Conservation (phyloP, 2,888 invertebrate species). For the Acronicta leporina region DNA sequence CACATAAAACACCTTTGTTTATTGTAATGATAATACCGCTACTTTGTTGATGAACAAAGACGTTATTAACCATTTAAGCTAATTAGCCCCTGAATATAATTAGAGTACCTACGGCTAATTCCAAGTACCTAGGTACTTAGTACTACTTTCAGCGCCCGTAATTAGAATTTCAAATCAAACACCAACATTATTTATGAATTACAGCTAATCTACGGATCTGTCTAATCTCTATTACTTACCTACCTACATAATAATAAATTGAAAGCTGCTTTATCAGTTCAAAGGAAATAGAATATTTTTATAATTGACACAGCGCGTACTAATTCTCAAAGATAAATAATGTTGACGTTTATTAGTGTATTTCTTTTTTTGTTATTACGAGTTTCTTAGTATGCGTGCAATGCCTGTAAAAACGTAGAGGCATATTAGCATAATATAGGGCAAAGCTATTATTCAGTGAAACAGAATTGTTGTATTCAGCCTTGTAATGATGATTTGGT, state of each 20-base stretch:
- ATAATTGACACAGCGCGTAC: slow-evolving; percentile 6
- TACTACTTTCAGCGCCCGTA: slow-evolving; percentile 14
- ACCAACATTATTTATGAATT: neutral
- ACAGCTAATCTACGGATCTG: slow-evolving; percentile 3
- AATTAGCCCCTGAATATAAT: slow-evolving; percentile 48
- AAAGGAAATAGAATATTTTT: slow-evolving; percentile 14
- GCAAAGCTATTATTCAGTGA: slow-evolving; percentile 15
- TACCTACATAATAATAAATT: slow-evolving; percentile 16
- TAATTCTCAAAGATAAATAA: slow-evolving; percentile 25
- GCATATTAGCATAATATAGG: slow-evolving; percentile 8
- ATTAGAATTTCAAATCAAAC: neutral
- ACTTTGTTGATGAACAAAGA: slow-evolving; percentile 40
- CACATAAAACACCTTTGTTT: slow-evolving; percentile 37
- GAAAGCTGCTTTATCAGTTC: slow-evolving; percentile 15
- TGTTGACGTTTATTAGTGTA: slow-evolving; percentile 9
- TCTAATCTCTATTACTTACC: slow-evolving; percentile 24
- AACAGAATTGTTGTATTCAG: slow-evolving; percentile 36
- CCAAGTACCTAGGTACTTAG: slow-evolving; percentile 1
- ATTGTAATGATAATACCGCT: slow-evolving; percentile 32
- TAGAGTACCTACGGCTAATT: slow-evolving; percentile 37
- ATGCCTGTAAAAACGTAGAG: slow-evolving; percentile 21
- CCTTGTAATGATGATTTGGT: slow-evolving; percentile 37
- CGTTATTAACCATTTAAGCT: slow-evolving; percentile 40
- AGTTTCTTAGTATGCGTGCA: slow-evolving; percentile 14
- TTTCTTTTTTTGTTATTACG: slow-evolving; percentile 11